Base-by-base conservation (phyloP, 2,797 vertebrate species). In the Otolemur crassicaudatus region DNA sequence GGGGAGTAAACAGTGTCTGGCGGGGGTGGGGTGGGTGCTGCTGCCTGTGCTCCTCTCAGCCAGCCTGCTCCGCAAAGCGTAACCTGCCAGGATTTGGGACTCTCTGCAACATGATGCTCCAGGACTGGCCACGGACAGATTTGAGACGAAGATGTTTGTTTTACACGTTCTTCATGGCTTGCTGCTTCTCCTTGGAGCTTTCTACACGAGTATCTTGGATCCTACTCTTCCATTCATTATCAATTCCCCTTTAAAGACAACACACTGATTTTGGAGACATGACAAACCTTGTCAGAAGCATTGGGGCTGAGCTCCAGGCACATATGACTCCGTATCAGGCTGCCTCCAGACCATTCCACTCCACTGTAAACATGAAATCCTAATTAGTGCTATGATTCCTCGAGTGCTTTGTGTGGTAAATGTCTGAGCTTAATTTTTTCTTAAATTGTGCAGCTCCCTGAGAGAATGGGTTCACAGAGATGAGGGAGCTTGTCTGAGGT, bases 11-110 rank as follows among this genome's bases (percentile, higher is more conserved):
- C 0, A 17, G 31, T 7, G 1, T 13, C 0, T 17, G 63, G 84
- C 2, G 0, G 2, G 67, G 12, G 34, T 14, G 14, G 53, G 25
- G 4, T 3, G 43, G 10, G 31, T 8, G 23, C 0, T 7, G 5
- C 20, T 80, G 22, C 27, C 14, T 60, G 29, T n/a, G 31, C 3
- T 34, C 56, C 49, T 16, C 56, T 29, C 60, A n/a, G 11, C 17
- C 27, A 75, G 17, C 37, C 53, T 56, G 40, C 37, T 58, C n/a
- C 34, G 72, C 37, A 8, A 43, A 67, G 5, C 60, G 69, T 61
- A 46, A 1, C 14, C 27, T 0, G 0, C 72, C 58, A 58, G 19
- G 56, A 58, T 31, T 3, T 34, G 56, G 63, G 37, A 29, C 46
- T 87, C 56, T 87, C 60, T 43, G 60, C 1, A 0, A 14, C 25